Base-by-base conservation (phyloP, 1,140 invertebrate species). In the Pteromalus puparum region DNA sequence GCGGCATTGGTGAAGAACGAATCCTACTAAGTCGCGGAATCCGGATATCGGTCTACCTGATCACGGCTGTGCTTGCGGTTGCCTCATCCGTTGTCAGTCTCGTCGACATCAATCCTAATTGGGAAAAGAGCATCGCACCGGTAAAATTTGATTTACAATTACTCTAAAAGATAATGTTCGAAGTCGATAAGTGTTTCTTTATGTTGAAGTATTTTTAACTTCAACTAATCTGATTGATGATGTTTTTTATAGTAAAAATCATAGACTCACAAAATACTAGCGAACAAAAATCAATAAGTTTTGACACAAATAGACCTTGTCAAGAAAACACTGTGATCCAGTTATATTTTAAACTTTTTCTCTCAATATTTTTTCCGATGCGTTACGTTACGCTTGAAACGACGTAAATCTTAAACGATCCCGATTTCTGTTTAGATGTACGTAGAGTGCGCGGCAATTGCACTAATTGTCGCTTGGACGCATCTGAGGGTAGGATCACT, bases 401-500 rank as follows among this genome's bases (percentile, higher is more conserved):
- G 3, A 34, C 26, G 10, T 83, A 61, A 79, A 68, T 82, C 21
- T 87, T 76, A 18, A 73, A 34, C 26, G n/a, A 0, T 26, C 4
- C 26, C 28, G n/a, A 26, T 90, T 89, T 87, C 87, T 67, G 61
- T 93, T 94, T 93, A 97, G 96, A 96, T 96, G 10, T 98, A 97
- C 89, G 89, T 97, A 0, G 96, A 97, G 90, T 97, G 96, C 86
- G 96, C 97, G 70, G 96, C 96, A 38, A 93, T 98, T 42, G 95
- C 96, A 0, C 89, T 98, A 70, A 94, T 96, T 0, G 95, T 95
- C 0, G 96, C 97, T 86, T 98, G 97, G 73, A 95, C 97, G 15
- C 98, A 98, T 92, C 94, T 98, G 7, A 94, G 96, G 75, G 95
- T 97, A 10, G 97, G 96, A 38, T 98, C 97, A 88, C 92, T 98